phyloP scores from a whole-genome alignment of 1,140 invertebrate genomes.

The Drosophila elegans region DNA sequence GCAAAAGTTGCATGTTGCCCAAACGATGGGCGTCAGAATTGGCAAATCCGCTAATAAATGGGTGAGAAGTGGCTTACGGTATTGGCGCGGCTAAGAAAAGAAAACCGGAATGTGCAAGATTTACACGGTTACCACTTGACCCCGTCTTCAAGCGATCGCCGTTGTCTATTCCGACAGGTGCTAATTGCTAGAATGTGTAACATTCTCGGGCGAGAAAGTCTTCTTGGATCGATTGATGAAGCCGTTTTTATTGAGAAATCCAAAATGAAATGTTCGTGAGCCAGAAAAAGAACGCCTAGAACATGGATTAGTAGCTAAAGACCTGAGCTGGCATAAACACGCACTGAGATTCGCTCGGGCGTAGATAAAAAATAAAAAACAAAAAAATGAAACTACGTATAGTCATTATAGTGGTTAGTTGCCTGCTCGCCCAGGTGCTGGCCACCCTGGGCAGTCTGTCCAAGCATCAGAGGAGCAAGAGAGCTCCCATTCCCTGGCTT shows the following conservation, averaged over 20 bases:
- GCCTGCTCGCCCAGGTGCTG: conserved; percentile 11
- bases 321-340: conserved; percentile 44
- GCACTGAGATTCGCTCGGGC: conserved; percentile 15
- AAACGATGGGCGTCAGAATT: conserved; percentile 22
- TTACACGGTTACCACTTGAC: conserved; percentile 66
- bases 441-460: conserved; percentile 42
- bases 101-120: conserved; percentile 75
- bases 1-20: conserved; percentile 23
- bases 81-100: background rate
- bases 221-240: conserved; percentile 11
- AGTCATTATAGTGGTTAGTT: conserved; percentile 4
- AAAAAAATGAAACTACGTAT: conserved; percentile 52
- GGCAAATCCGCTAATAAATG: conserved; percentile 14
- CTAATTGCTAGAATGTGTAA: conserved; percentile 72
- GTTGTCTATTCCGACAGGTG: conserved; percentile 40
- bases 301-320: conserved; percentile 33
- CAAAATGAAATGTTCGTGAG: conserved; percentile 24
- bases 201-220: conserved; percentile 62
- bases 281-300: conserved; percentile 32
- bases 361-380: background rate
- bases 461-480: conserved; percentile 56
- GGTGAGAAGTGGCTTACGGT: conserved; percentile 31
- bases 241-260: conserved; percentile 31
- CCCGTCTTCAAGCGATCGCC: conserved; percentile 14
- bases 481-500: conserved; percentile 68